Percentiles rank a stretch among this genome's conserved stretches.
These are phyloP conservation scores for Melieria crassipennis DNA, from an alignment of 2,888 invertebrate species.

Conservation along the genomic window DNA sequence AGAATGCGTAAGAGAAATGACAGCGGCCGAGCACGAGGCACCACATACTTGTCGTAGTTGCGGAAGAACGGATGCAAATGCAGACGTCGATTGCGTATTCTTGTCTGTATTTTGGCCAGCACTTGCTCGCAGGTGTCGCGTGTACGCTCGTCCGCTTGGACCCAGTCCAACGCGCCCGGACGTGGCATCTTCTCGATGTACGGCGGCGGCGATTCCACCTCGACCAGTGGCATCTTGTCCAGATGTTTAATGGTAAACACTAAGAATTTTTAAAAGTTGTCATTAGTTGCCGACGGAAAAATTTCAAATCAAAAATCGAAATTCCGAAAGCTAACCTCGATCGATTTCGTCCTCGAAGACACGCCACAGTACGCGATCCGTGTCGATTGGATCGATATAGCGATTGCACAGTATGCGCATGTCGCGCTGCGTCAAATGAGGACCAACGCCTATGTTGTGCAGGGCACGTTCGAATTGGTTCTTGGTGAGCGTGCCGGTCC, in stretches of 20 bases:
- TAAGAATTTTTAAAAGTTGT: constrained; percentile 46
- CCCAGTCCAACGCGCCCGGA: constrained; percentile 68
- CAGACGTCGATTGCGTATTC: constrained; percentile 72
- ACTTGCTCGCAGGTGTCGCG: constrained; percentile 72
- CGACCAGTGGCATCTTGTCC: constrained; percentile 74
- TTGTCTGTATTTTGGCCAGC: constrained; percentile 72
- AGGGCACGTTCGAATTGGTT: constrained; percentile 78
- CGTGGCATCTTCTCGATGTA: constrained; percentile 67
- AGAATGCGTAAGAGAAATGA: background rate
- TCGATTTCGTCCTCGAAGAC: constrained; percentile 83
- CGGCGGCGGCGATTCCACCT: constrained; percentile 69
- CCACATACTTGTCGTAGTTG: constrained; percentile 74
- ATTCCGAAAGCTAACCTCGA: constrained; percentile 68
- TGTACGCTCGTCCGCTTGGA: constrained; percentile 52
- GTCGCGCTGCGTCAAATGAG: constrained; percentile 72
- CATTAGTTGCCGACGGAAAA: background rate
- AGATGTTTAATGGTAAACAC: constrained; percentile 75
- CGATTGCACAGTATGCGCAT: constrained; percentile 72
- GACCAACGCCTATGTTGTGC: constrained; percentile 73
- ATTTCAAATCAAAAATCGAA: background rate
- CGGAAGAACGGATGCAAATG: constrained; percentile 75
- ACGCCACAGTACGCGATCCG: constrained; percentile 76
- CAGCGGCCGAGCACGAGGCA: background rate
- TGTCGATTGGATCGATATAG: constrained; percentile 79
- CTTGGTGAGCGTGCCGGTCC: constrained; percentile 74